These are phyloP conservation scores for Lithophane leautieri DNA, from an alignment of 2,888 invertebrate genomes.

Conservation along the genomic window DNA sequence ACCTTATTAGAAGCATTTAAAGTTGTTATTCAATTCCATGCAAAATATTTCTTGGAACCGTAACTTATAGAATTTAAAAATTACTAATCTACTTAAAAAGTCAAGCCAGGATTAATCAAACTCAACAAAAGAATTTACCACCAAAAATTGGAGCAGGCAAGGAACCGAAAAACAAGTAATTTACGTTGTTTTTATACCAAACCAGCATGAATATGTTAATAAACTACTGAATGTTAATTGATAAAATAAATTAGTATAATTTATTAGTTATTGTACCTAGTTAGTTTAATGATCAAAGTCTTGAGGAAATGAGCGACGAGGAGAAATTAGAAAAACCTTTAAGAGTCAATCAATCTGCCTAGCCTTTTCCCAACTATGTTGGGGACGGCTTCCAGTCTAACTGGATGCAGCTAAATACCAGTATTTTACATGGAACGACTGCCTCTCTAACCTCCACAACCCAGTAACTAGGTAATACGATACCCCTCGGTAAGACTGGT, in stretches of 20 bases:
- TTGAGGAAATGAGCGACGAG: constrained; percentile 13
- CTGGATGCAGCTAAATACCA: too few relatives aligned
- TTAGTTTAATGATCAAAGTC: constrained; percentile 22
- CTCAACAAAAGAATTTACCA: constrained; percentile 25
- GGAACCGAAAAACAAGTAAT: constrained; percentile 39
- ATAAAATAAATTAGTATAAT: constrained; percentile 33
- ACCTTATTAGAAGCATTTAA: not conserved
- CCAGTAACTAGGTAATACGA: too few relatives aligned
- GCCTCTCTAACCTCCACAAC: too few relatives aligned
- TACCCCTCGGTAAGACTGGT: too few relatives aligned
- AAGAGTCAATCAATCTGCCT: too few relatives aligned
- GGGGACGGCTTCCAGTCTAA: too few relatives aligned
- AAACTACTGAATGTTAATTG: constrained; percentile 49
- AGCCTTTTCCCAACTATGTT: too few relatives aligned
- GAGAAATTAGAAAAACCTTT: not conserved
- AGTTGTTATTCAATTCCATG: not conserved
- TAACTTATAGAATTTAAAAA: constrained; percentile 1
- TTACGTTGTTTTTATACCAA: constrained; percentile 34
- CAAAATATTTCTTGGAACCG: not conserved
- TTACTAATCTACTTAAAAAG: constrained; percentile 28
- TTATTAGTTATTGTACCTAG: constrained; percentile 33
- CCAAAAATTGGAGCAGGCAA: constrained; percentile 32
- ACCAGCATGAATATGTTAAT: constrained; percentile 53
- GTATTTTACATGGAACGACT: too few relatives aligned
- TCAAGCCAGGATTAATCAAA: constrained; percentile 31